These are phyloP conservation scores for Cyphomyrus plagiostoma DNA, from an alignment of 2,113 vertebrate species.

Conservation along the genomic window DNA sequence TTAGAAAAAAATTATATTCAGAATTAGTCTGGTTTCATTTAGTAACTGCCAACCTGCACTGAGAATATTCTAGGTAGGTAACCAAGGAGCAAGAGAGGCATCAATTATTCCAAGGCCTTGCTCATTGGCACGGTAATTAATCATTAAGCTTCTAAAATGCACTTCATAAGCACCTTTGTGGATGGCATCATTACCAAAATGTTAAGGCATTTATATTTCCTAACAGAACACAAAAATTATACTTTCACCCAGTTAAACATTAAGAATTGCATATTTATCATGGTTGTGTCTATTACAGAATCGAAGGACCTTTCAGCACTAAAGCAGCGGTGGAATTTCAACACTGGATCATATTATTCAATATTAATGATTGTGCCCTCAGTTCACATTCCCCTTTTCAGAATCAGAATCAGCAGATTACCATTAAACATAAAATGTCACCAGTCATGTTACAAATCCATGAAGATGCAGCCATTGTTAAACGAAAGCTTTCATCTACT, in stretches of 20 bases:
- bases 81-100: not conserved
- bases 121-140: not conserved
- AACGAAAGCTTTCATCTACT: not conserved
- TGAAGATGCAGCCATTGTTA: not conserved
- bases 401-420: not conserved
- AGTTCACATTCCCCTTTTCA: not conserved
- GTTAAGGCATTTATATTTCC: constrained; percentile 47
- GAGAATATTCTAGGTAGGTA: not conserved
- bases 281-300: not conserved
- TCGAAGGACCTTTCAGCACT: not conserved
- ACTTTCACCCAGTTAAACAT: constrained; percentile 49
- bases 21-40: constrained; percentile 8
- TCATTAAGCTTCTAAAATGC: constrained; percentile 23
- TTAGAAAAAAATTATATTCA: not conserved
- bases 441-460: no score
- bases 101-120: not conserved
- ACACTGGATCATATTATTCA: not conserved
- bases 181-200: constrained; percentile 44
- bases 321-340: not conserved
- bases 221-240: constrained; percentile 38
- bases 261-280: constrained; percentile 48
- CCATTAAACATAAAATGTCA: not conserved
- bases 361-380: not conserved
- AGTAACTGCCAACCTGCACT: not conserved
- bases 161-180: constrained; percentile 37